These are phyloP conservation scores for Kryptolebias ocellatus DNA, from an alignment of 2,797 vertebrate genomes.

Conservation along the genomic window DNA sequence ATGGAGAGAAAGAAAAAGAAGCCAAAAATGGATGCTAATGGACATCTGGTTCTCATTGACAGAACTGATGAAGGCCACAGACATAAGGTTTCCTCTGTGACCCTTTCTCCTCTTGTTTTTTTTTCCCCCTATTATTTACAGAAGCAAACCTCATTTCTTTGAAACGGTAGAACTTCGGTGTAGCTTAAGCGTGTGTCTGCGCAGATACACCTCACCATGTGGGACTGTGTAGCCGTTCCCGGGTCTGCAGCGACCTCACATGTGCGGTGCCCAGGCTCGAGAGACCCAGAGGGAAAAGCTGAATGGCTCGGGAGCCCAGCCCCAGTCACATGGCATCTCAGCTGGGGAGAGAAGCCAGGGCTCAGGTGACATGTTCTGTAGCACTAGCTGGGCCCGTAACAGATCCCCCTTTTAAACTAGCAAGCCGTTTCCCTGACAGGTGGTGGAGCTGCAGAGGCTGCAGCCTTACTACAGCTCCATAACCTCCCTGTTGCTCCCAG, in stretches of 20 bases:
- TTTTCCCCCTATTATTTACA: slow-evolving; percentile 32
- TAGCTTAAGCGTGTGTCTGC: slow-evolving; percentile 21
- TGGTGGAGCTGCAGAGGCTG: slow-evolving; percentile 59
- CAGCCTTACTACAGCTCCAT: slow-evolving; percentile 27
- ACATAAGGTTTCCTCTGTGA: slow-evolving; percentile 7
- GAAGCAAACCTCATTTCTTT: slow-evolving; percentile 21
- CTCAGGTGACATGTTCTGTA: slow-evolving; percentile 82
- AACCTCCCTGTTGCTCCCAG: slow-evolving; percentile 40
- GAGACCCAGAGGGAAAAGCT: slow-evolving; percentile 61
- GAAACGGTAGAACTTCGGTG: slow-evolving; percentile 37
- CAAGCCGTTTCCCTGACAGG: slow-evolving; percentile 64
- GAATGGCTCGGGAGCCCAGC: slow-evolving; percentile 42
- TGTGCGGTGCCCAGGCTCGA: slow-evolving; percentile 59
- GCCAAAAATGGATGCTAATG: slow-evolving; percentile 14
- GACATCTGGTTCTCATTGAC: slow-evolving; percentile 33
- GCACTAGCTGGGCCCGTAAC: slow-evolving; percentile 70
- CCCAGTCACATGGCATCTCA: slow-evolving; percentile 68
- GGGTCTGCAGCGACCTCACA: slow-evolving; percentile 54
- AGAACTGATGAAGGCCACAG: slow-evolving; percentile 37
- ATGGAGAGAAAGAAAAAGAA: slow-evolving; percentile 11
- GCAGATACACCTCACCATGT: slow-evolving; percentile 23
- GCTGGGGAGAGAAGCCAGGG: slow-evolving; percentile 66
- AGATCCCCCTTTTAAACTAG: slow-evolving; percentile 68
- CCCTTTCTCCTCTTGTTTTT: slow-evolving; percentile 26
- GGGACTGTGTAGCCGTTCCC: slow-evolving; percentile 27